These are phyloP conservation scores for Dicrostonyx torquatus DNA, from an alignment of 2,797 vertebrate species.

Conservation along the genomic window DNA sequence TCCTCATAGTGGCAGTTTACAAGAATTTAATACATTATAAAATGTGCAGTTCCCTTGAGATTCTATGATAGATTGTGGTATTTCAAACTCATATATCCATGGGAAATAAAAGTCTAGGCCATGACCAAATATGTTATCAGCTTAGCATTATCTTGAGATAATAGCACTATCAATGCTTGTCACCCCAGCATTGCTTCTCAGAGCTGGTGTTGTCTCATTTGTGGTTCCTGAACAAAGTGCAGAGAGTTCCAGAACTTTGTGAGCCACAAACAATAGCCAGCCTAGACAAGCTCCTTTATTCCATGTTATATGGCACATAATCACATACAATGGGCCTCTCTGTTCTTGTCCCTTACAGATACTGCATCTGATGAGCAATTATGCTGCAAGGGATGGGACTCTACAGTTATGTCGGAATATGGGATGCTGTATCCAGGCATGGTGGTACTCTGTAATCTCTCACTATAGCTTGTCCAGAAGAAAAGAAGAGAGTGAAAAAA, in stretches of 20 bases:
- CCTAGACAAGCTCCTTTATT: slow-evolving; percentile 45
- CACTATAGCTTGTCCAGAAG: neutral
- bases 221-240: slow-evolving; percentile 26
- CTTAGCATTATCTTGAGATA: slow-evolving; percentile 78
- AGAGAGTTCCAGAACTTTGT: slow-evolving; percentile 68
- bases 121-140: slow-evolving; percentile 81
- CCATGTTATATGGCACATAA: slow-evolving; percentile 22
- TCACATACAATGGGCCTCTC: neutral
- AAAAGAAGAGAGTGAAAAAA: neutral
- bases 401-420: neutral
- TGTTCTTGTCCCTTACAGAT: slow-evolving; percentile 25
- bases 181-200: slow-evolving; percentile 55
- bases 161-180: slow-evolving; percentile 73
- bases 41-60: slow-evolving; percentile 73
- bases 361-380: slow-evolving; percentile 22
- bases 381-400: neutral
- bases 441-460: neutral
- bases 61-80: slow-evolving; percentile 72
- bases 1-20: slow-evolving; percentile 80
- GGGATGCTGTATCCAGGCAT: neutral
- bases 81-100: slow-evolving; percentile 74
- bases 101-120: slow-evolving; percentile 72
- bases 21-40: slow-evolving; percentile 82
- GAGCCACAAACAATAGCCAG: slow-evolving; percentile 13
- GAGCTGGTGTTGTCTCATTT: slow-evolving; percentile 65